These are phyloP conservation scores for Bursaphelenchus okinawaensis DNA, from an alignment of 2,888 invertebrate species.

Conservation along the genomic window DNA sequence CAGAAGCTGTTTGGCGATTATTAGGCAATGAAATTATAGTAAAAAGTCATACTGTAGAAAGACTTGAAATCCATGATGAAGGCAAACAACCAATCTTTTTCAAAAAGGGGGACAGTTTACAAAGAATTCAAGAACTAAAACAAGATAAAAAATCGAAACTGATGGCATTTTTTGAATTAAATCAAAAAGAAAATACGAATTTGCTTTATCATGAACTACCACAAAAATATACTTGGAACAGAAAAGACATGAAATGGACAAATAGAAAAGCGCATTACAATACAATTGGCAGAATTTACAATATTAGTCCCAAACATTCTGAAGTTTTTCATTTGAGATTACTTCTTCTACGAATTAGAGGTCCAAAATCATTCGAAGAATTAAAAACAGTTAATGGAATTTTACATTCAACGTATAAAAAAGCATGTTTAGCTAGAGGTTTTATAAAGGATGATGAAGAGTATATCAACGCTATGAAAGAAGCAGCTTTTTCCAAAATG, in stretches of 20 bases:
- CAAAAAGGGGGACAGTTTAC: conserved; percentile 1
- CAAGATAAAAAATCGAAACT: conserved; percentile 13
- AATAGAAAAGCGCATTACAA: neutral
- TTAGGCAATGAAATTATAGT: conserved; percentile 33
- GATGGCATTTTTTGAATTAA: conserved; percentile 25
- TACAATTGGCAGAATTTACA: conserved; percentile 27
- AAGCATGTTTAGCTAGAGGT: conserved; percentile 18
- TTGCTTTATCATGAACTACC: conserved; percentile 18
- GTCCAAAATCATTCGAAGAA: conserved; percentile 32
- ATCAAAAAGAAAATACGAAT: conserved; percentile 6
- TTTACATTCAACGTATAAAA: conserved; percentile 18
- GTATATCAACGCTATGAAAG: conserved; percentile 9
- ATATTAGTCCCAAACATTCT: conserved; percentile 18
- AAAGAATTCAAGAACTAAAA: neutral
- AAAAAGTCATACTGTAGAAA: conserved; percentile 17
- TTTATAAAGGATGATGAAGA: conserved; percentile 21
- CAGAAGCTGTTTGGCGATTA: conserved; percentile 54
- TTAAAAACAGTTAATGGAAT: conserved; percentile 35
- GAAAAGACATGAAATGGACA: neutral
- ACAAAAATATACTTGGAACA: conserved; percentile 19
- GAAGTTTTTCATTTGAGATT: conserved; percentile 24
- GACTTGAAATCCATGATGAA: conserved; percentile 26
- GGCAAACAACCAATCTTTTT: conserved; percentile 20
- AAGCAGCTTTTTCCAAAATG: conserved; percentile 6
- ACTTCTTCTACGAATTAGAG: conserved; percentile 23